These are phyloP conservation scores for Andrena bucephala DNA, from an alignment of 2,888 invertebrate genomes.

Conservation along the genomic window DNA sequence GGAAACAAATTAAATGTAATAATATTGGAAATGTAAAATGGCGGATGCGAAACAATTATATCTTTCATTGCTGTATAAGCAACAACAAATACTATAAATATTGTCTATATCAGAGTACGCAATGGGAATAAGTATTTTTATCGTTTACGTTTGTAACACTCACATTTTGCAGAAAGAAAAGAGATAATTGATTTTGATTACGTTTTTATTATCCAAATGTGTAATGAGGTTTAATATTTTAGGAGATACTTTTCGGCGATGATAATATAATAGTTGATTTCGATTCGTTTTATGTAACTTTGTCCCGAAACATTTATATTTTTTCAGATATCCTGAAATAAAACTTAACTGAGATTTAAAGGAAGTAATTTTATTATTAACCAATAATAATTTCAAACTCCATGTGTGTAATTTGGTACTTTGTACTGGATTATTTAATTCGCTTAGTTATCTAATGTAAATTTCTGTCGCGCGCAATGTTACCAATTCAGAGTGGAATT, in stretches of 20 bases:
- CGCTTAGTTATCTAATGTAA: no score
- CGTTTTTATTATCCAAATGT: conserved; percentile 14
- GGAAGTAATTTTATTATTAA: not conserved
- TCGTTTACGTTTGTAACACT: conserved; percentile 35
- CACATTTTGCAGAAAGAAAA: conserved; percentile 14
- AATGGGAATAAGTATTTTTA: conserved; percentile 35
- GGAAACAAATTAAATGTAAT: conserved; percentile 50
- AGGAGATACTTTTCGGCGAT: conserved; percentile 25
- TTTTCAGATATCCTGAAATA: conserved; percentile 37
- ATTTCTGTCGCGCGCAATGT: no score
- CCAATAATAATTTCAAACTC: no score
- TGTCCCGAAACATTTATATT: conserved; percentile 23
- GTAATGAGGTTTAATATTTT: conserved; percentile 31
- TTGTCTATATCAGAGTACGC: conserved; percentile 47
- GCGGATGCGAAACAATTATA: conserved; percentile 45
- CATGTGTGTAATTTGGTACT: no score
- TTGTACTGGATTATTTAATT: no score
- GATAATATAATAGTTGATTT: conserved; percentile 12
- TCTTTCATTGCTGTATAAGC: conserved; percentile 48
- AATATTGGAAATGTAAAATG: conserved; percentile 54
- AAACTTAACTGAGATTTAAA: conserved; percentile 10
- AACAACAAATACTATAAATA: conserved; percentile 48
- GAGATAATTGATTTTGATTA: conserved; percentile 9
- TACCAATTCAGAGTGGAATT: no score
- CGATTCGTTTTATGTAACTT: conserved; percentile 37